phyloP scores from a whole-genome alignment of 2,113 vertebrate species.

The Anarrhichthys ocellatus region DNA sequence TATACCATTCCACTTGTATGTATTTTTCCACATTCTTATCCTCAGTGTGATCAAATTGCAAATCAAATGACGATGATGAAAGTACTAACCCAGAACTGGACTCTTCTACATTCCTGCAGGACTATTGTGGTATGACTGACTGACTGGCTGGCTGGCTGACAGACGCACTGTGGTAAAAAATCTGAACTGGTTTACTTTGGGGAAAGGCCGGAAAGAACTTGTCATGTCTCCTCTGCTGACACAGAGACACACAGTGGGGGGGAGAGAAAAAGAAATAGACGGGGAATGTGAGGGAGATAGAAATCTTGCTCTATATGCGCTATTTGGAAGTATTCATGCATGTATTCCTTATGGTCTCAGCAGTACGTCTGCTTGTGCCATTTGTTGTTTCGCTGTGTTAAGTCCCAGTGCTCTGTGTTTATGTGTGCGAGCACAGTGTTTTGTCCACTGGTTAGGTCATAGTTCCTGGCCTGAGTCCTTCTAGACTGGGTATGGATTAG shows the following conservation, averaged over 20 bases:
- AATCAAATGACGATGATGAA: conserved; percentile 55
- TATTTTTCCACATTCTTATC: conserved; percentile 49
- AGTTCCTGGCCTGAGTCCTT: conserved; percentile 31
- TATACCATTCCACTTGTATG: conserved; percentile 25
- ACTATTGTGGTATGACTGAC: conserved; percentile 68
- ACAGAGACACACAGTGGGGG: conserved; percentile 64
- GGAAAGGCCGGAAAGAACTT: conserved; percentile 75
- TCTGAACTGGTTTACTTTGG: conserved; percentile 64
- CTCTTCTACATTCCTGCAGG: conserved; percentile 60
- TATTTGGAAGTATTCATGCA: conserved; percentile 50
- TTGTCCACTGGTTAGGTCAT: conserved; percentile 43
- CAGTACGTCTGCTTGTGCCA: conserved; percentile 33
- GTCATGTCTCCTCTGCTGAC: conserved; percentile 73
- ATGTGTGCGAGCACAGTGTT: conserved; percentile 30
- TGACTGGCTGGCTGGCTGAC: conserved; percentile 49
- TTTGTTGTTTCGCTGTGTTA: conserved; percentile 51
- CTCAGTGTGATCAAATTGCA: conserved; percentile 34
- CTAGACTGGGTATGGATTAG: conserved; percentile 27
- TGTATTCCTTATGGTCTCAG: conserved; percentile 37
- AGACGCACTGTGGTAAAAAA: conserved; percentile 67
- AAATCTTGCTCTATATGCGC: conserved; percentile 40
- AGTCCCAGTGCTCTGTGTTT: conserved; percentile 41
- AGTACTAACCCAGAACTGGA: conserved; percentile 31
- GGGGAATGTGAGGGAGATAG: conserved; percentile 38
- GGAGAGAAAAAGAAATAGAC: conserved; percentile 8